Conservation (phyloP, 2,888 invertebrate species). For the Rhagonycha lutea region DNA sequence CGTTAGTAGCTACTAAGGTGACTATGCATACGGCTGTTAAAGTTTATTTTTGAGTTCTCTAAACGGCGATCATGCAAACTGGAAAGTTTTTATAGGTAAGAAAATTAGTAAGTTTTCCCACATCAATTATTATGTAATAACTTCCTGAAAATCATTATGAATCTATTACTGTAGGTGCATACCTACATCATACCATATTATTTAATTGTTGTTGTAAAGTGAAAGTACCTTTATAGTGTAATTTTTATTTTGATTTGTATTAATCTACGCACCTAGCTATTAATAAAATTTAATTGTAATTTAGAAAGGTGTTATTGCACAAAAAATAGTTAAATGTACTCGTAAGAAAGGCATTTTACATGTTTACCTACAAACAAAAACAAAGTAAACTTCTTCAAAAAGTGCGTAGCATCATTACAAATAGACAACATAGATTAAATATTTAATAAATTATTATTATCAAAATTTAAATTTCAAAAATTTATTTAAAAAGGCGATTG, state of each 20-base stretch:
- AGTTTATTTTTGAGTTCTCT: too few relatives aligned
- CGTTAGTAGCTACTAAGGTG: too few relatives aligned
- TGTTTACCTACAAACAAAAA: not conserved
- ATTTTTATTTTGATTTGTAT: not conserved
- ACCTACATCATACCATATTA: not conserved
- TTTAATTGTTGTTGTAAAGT: not conserved
- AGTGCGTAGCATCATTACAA: too few relatives aligned
- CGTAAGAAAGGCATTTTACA: too few relatives aligned
- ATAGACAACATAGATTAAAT: too few relatives aligned
- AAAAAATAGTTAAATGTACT: not conserved
- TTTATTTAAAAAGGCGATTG: too few relatives aligned
- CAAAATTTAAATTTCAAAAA: too few relatives aligned
- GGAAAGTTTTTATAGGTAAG: too few relatives aligned
- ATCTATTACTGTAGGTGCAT: not conserved
- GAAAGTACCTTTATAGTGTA: not conserved
- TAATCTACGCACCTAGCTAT: not conserved
- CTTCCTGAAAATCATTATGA: not conserved
- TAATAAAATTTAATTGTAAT: not conserved
- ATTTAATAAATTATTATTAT: too few relatives aligned
- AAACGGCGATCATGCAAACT: too few relatives aligned
- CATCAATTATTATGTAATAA: not conserved
- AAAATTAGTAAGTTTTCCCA: not conserved
- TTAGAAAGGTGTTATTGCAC: not conserved
- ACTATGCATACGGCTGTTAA: too few relatives aligned
- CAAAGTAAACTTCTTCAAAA: not conserved